phyloP scores from a whole-genome alignment of 2,888 invertebrate genomes.

The Ornithoptera alexandrae region DNA sequence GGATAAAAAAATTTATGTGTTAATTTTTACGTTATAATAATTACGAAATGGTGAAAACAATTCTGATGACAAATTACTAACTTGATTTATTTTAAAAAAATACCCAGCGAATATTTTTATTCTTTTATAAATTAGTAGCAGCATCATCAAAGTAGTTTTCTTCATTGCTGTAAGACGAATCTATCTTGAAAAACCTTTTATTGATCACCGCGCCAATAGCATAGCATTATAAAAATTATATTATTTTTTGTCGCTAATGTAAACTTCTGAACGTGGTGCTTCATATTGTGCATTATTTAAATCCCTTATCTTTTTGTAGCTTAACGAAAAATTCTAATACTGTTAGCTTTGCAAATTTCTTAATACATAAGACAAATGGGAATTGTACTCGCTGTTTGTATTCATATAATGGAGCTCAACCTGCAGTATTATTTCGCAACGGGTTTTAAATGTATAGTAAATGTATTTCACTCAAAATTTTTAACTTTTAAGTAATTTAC shows the following conservation, averaged over 20 bases:
- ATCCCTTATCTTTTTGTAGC: neutral
- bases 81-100: no score
- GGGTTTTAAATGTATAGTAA: constrained; percentile 7
- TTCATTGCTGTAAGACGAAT: no score
- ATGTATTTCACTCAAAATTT: neutral
- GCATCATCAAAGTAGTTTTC: no score
- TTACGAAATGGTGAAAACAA: no score
- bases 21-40: no score
- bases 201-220: no score
- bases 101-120: no score
- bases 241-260: neutral
- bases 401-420: constrained; percentile 4
- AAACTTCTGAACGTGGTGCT: constrained; percentile 4
- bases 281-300: constrained; percentile 3
- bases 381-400: neutral
- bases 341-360: neutral
- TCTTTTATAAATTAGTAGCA: no score
- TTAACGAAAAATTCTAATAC: neutral
- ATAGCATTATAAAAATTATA: no score
- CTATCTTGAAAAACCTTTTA: no score
- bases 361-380: neutral
- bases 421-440: constrained; percentile 12
- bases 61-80: no score
- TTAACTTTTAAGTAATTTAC: constrained; percentile 1
- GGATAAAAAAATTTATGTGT: neutral